Conservation (phyloP, 2,888 invertebrate genomes). For the Mycalesis mineus region DNA sequence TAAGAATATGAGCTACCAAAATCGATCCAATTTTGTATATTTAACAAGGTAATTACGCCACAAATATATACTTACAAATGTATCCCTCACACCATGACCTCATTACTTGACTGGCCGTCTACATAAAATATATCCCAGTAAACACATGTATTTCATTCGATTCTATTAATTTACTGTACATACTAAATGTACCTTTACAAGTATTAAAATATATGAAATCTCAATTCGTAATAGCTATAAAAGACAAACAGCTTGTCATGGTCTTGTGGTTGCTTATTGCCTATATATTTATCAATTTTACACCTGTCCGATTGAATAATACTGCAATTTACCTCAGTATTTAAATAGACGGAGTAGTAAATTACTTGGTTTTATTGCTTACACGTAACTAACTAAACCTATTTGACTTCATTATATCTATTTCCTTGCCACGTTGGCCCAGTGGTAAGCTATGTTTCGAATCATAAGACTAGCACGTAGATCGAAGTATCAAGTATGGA, state of each 20-base stretch:
- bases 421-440: too few relatives aligned
- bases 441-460: too few relatives aligned
- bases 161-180: neutral
- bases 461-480: too few relatives aligned
- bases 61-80: too few relatives aligned
- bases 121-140: neutral
- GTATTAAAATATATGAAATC: constrained; percentile 14
- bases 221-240: constrained; percentile 22
- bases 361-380: constrained; percentile 25
- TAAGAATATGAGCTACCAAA: too few relatives aligned
- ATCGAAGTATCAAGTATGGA: too few relatives aligned
- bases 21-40: too few relatives aligned
- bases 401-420: neutral
- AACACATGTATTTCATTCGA: neutral
- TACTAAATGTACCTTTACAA: neutral
- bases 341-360: neutral
- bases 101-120: too few relatives aligned
- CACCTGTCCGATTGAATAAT: constrained; percentile 29
- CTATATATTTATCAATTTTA: constrained; percentile 29
- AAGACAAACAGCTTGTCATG: constrained; percentile 22
- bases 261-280: constrained; percentile 5
- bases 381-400: neutral
- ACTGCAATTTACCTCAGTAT: constrained; percentile 4
- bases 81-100: too few relatives aligned
- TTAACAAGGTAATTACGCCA: too few relatives aligned